Evolutionary conservation across 1,140 invertebrate species (phyloP).

Genomic region (Rhynchophorus ferrugineus): DNA sequence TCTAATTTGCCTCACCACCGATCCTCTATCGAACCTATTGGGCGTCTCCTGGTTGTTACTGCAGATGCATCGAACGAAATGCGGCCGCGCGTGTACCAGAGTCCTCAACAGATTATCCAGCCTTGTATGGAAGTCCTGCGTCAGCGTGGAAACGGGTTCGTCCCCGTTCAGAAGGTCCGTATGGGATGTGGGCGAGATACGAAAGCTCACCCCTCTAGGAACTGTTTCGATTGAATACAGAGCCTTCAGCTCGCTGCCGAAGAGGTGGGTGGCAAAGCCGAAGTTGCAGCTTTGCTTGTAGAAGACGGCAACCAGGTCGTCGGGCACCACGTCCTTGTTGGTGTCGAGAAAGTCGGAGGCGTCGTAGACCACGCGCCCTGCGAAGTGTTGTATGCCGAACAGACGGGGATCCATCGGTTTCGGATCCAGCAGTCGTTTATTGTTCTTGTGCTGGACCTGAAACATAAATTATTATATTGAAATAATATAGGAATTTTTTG

Average conservation of each 20-base stretch:
- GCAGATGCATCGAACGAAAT: constrained; percentile 87
- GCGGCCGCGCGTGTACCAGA: constrained; percentile 84
- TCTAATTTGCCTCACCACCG: constrained; percentile 77
- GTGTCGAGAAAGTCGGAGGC: constrained; percentile 83
- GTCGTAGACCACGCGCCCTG: constrained; percentile 82
- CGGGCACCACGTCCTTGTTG: constrained; percentile 85
- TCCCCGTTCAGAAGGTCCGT: constrained; percentile 81
- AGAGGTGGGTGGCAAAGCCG: constrained; percentile 90
- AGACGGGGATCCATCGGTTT: constrained; percentile 68
- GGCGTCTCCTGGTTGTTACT: constrained; percentile 73
- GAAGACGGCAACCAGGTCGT: constrained; percentile 87
- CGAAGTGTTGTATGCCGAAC: constrained; percentile 89
- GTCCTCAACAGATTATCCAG: constrained; percentile 86
- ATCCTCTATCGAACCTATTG: constrained; percentile 69
- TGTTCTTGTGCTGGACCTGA: constrained; percentile 67
- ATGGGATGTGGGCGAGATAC: constrained; percentile 81
- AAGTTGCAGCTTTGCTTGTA: constrained; percentile 90
- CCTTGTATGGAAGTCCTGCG: constrained; percentile 90
- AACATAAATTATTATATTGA: background rate
- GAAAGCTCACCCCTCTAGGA: constrained; percentile 72
- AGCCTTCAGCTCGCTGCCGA: constrained; percentile 85
- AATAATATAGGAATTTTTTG: background rate
- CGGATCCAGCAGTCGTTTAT: constrained; percentile 64
- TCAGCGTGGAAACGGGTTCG: constrained; percentile 82
- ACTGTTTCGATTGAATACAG: constrained; percentile 75